A percentile compares a stretch with the other conserved stretches of the same genome.
phyloP scores from a whole-genome alignment of 2,113 vertebrate genomes.

The Okapia johnstoni region DNA sequence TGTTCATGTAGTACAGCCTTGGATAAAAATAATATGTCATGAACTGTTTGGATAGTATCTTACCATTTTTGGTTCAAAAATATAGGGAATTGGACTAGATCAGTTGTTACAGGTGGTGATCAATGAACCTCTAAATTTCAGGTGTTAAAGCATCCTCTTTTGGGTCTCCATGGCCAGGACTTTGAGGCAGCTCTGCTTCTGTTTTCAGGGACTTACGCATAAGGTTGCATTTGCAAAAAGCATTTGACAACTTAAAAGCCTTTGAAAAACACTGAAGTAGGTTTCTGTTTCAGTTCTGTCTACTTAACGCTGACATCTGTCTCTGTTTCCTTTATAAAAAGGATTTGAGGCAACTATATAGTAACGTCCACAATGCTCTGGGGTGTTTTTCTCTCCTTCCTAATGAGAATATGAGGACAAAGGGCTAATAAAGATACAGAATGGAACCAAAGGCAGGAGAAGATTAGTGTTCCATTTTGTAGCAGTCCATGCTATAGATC shows the following conservation, averaged over 20 bases:
- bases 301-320: neutral
- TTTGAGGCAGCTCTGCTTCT: neutral
- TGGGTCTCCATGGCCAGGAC: neutral
- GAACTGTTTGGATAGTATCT: neutral
- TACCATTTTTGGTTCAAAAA: neutral
- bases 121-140: neutral
- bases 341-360: neutral
- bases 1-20: neutral
- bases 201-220: neutral
- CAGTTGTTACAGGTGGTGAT: neutral
- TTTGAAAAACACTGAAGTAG: slow-evolving; percentile 6
- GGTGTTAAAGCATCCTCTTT: neutral
- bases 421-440: neutral
- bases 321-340: neutral
- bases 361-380: neutral
- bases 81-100: neutral
- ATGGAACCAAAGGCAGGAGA: neutral
- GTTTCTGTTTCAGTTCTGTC: slow-evolving; percentile 30
- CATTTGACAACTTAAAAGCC: slow-evolving; percentile 8
- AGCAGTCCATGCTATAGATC: neutral
- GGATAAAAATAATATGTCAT: neutral
- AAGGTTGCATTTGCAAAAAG: slow-evolving; percentile 14
- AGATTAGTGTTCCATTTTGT: neutral
- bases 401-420: neutral
- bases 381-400: neutral